Percentiles rank a stretch among this genome's conserved stretches.
phyloP scores from a whole-genome alignment of 1,140 invertebrate species.

The Philotrypesis tridentata region DNA sequence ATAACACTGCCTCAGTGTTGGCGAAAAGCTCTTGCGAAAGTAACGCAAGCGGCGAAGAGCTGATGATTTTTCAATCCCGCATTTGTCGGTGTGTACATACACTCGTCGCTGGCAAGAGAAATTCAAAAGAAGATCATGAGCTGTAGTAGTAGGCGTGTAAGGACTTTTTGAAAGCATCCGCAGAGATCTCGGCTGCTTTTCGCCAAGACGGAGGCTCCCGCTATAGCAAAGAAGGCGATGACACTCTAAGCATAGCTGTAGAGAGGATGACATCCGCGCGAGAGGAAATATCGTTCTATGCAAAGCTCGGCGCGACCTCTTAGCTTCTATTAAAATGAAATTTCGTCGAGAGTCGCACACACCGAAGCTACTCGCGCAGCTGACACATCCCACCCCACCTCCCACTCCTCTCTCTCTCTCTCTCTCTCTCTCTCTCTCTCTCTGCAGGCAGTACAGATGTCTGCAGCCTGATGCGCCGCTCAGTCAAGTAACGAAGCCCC shows the following conservation, averaged over 20 bases:
- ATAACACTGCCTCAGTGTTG: too few relatives aligned
- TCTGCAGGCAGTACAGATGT: neutral
- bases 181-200: neutral
- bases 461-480: neutral
- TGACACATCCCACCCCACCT: conserved; percentile 5
- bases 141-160: neutral
- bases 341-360: neutral
- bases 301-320: conserved; percentile 18
- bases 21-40: neutral
- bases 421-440: too few relatives aligned
- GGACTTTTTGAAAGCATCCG: conserved; percentile 33
- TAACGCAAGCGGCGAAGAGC: neutral
- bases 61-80: neutral
- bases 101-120: neutral
- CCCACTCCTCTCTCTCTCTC: too few relatives aligned
- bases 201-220: neutral
- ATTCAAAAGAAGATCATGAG: conserved; percentile 18
- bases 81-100: neutral
- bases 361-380: neutral
- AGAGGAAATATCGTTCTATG: conserved; percentile 26
- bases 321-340: conserved; percentile 45
- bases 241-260: neutral
- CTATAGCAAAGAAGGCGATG: too few relatives aligned
- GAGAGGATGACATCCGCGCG: conserved; percentile 12
- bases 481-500: neutral